Evolutionary conservation across 2,113 vertebrate species (phyloP).

Genomic region (Colossoma macropomum): DNA sequence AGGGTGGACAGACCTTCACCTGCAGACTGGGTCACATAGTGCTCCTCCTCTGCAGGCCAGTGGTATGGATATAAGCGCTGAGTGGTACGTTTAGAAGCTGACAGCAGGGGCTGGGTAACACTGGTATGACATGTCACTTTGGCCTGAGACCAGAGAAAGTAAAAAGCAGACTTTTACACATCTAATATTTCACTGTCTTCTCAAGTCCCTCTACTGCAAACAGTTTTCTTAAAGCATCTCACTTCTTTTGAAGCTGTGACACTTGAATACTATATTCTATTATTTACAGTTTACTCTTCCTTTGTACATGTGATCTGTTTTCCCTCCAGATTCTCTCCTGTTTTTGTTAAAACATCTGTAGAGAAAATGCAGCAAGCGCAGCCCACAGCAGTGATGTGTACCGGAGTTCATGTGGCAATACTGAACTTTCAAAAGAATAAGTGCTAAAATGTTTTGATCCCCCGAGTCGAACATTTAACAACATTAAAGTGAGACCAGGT

Average conservation of each 20-base stretch:
- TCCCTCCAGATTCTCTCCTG: neutral
- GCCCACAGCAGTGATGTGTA: neutral
- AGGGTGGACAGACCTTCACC: slow-evolving; percentile 38
- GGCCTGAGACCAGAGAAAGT: slow-evolving; percentile 24
- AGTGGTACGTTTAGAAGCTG: slow-evolving; percentile 27
- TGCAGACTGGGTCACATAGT: slow-evolving; percentile 20
- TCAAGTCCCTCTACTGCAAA: slow-evolving; percentile 4
- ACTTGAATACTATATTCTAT: slow-evolving; percentile 8
- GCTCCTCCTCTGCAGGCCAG: slow-evolving; percentile 24
- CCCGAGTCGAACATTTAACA: slow-evolving; percentile 32
- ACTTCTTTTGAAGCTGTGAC: slow-evolving; percentile 13
- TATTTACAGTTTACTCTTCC: slow-evolving; percentile 20
- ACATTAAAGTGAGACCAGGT: slow-evolving; percentile 43
- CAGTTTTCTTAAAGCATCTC: neutral
- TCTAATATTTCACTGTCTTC: neutral
- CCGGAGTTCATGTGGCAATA: slow-evolving; percentile 26
- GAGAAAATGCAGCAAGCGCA: neutral
- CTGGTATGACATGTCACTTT: slow-evolving; percentile 15
- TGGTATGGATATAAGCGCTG: slow-evolving; percentile 2
- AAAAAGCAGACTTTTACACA: slow-evolving; percentile 12
- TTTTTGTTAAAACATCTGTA: slow-evolving; percentile 19
- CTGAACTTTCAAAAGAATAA: slow-evolving; percentile 34
- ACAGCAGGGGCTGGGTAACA: slow-evolving; percentile 10
- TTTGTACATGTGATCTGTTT: slow-evolving; percentile 24
- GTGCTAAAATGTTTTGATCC: slow-evolving; percentile 35